Evolutionary conservation across 2,888 invertebrate genomes (phyloP).

Genomic region (Papilio gigon): DNA sequence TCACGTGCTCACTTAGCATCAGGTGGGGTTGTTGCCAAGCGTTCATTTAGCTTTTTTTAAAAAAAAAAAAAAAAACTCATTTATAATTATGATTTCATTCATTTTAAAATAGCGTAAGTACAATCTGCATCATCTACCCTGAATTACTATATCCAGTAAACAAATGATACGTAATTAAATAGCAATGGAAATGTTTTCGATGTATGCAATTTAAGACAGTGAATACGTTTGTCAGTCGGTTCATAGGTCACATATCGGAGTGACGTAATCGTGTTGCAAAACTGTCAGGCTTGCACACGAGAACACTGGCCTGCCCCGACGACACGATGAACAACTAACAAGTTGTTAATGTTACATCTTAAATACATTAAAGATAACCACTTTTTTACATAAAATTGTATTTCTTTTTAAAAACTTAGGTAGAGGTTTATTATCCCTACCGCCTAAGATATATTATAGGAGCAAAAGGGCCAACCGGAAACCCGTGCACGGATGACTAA

Average conservation of each 20-base stretch:
- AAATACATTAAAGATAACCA: conserved; percentile 21
- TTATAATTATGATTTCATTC: too few relatives aligned
- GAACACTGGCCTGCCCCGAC: conserved; percentile 32
- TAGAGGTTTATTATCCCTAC: too few relatives aligned
- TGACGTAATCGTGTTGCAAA: conserved; percentile 8
- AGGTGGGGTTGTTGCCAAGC: too few relatives aligned
- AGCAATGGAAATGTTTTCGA: conserved; percentile 3
- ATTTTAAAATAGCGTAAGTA: not conserved
- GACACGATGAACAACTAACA: conserved; percentile 32
- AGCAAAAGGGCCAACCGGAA: too few relatives aligned
- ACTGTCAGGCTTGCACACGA: not conserved
- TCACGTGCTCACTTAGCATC: too few relatives aligned
- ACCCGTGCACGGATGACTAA: too few relatives aligned
- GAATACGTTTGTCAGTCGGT: not conserved
- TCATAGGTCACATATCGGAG: conserved; percentile 19
- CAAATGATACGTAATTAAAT: not conserved
- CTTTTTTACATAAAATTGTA: not conserved
- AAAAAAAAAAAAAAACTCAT: too few relatives aligned
- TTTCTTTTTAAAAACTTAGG: not conserved
- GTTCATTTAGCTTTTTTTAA: too few relatives aligned
- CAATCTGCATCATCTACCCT: not conserved
- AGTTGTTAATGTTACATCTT: conserved; percentile 30
- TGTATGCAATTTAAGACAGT: conserved; percentile 4
- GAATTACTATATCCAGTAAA: not conserved
- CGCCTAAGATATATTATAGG: too few relatives aligned